These are phyloP conservation scores for Diloba caeruleocephala DNA, from an alignment of 2,888 invertebrate species.

Conservation along the genomic window DNA sequence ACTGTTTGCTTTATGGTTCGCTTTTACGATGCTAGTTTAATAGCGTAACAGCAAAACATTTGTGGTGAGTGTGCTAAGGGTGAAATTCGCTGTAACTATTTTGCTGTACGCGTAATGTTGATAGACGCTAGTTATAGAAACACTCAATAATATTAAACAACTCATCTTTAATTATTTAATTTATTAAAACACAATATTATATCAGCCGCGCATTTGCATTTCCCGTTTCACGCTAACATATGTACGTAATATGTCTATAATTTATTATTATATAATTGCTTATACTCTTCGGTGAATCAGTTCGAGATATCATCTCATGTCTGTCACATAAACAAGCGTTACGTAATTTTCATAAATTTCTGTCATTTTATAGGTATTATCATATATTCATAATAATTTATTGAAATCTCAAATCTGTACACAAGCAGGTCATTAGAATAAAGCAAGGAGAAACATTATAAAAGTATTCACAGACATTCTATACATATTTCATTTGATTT, in stretches of 20 bases:
- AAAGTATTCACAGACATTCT: too few species aligned
- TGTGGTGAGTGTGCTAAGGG: background rate
- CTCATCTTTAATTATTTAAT: background rate
- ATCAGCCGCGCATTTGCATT: constrained; percentile 5
- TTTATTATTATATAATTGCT: constrained; percentile 12
- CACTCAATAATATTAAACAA: too few species aligned
- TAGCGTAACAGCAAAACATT: background rate
- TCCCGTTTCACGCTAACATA: constrained; percentile 11
- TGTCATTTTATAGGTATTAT: too few species aligned
- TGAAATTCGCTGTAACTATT: too few species aligned
- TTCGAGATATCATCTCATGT: background rate
- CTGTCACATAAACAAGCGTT: background rate
- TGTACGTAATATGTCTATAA: constrained; percentile 1
- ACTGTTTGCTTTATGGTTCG: constrained; percentile 5
- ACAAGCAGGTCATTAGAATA: too few species aligned
- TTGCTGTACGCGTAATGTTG: background rate
- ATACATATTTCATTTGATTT: too few species aligned
- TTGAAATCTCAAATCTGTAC: too few species aligned
- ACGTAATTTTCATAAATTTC: background rate
- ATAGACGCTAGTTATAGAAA: background rate
- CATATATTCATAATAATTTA: too few species aligned
- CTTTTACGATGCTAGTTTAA: constrained; percentile 12
- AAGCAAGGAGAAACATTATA: too few species aligned
- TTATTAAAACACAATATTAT: constrained; percentile 2
- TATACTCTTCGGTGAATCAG: constrained; percentile 7